Conservation (phyloP, 2,113 vertebrate species). For the Gymnorhina tibicen region DNA sequence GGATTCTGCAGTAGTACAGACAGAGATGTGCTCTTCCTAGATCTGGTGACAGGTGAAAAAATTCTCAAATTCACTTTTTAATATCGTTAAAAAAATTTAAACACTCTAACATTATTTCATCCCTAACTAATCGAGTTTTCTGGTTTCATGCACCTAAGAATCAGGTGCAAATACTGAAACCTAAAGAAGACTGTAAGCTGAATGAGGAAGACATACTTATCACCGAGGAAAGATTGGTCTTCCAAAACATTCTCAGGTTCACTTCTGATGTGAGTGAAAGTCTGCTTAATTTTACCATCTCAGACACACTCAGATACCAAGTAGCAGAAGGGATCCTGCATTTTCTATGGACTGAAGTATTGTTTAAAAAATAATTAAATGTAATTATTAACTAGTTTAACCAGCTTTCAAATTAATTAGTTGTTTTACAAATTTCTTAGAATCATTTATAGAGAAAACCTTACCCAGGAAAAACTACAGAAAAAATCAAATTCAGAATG, state of each 20-base stretch:
- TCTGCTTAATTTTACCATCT: neutral
- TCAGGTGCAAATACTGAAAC: neutral
- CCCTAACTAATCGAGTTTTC: neutral
- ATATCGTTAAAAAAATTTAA: neutral
- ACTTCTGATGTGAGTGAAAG: neutral
- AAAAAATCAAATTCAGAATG: neutral
- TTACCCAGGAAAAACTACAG: neutral
- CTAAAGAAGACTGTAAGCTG: neutral
- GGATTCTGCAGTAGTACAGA: neutral
- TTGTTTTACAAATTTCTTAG: neutral
- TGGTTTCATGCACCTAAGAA: neutral
- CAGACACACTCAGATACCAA: neutral
- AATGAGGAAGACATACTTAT: neutral
- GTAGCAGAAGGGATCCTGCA: neutral
- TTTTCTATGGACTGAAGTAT: neutral
- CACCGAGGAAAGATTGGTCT: neutral
- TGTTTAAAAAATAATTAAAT: neutral
- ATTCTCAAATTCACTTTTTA: neutral
- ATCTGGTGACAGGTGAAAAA: neutral
- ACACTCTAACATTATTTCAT: neutral
- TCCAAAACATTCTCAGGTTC: neutral
- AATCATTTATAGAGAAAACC: neutral
- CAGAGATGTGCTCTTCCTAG: neutral
- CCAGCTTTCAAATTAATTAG: neutral
- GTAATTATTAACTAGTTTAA: neutral